phyloP scores from a whole-genome alignment of 2,113 vertebrate species.

The Varanus komodoensis region DNA sequence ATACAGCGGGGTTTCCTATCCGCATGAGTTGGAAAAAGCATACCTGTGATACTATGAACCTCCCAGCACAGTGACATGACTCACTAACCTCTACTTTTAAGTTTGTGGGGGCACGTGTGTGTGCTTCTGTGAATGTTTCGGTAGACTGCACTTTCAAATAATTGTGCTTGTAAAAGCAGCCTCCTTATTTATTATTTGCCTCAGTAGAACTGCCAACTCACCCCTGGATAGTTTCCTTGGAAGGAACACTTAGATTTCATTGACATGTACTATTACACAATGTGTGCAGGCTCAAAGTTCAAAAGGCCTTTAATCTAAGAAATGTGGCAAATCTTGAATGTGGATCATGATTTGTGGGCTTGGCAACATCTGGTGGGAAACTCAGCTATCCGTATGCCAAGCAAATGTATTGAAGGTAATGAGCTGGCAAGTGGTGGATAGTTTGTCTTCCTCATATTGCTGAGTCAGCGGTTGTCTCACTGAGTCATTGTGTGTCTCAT shows the following conservation, averaged over 20 bases:
- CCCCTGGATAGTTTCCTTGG: neutral
- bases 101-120: neutral
- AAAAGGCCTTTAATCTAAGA: conserved; percentile 1
- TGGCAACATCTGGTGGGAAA: neutral
- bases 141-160: neutral
- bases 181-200: neutral
- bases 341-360: neutral
- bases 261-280: neutral
- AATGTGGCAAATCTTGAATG: neutral
- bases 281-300: neutral
- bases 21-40: neutral
- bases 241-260: neutral
- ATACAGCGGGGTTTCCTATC: neutral
- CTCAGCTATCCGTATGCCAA: neutral
- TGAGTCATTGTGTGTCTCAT: neutral
- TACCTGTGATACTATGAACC: neutral
- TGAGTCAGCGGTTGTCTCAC: neutral
- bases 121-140: neutral
- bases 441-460: neutral
- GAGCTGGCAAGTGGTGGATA: neutral
- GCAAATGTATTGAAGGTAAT: neutral
- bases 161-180: neutral
- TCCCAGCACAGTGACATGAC: neutral
- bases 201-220: neutral
- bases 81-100: neutral